Conservation (phyloP, 92 coral and sea anemone species). For the Epizoanthus scotinus region DNA sequence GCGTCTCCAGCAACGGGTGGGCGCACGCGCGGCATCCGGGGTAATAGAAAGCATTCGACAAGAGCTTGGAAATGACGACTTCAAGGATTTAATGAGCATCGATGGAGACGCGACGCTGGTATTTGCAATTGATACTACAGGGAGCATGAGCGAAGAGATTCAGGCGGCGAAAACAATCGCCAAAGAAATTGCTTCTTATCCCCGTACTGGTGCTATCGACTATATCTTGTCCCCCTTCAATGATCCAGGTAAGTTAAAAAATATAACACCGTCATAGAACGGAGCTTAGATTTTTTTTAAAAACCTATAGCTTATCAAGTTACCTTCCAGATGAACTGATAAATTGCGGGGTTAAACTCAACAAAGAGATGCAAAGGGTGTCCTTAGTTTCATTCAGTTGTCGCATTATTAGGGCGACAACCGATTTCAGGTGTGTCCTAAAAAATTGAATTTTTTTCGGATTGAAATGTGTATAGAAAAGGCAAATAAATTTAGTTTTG, state of each 20-base stretch:
- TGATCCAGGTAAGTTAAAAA: conserved; percentile 38
- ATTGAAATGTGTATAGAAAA: too few relatives aligned
- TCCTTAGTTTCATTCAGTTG: too few relatives aligned
- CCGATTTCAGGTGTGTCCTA: too few relatives aligned
- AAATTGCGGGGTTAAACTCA: too few relatives aligned
- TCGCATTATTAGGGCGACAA: too few relatives aligned
- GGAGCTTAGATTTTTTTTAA: too few relatives aligned
- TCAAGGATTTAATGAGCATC: conserved; percentile 28
- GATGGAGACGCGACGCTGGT: conserved; percentile 47
- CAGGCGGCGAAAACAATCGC: conserved; percentile 37
- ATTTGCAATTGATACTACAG: conserved; percentile 42
- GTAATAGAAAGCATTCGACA: conserved; percentile 4
- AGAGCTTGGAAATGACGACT: conserved; percentile 21
- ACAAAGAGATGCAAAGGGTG: too few relatives aligned
- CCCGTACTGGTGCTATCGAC: conserved; percentile 30
- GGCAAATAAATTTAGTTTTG: too few relatives aligned
- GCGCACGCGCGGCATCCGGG: background rate
- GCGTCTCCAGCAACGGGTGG: conserved; percentile 9
- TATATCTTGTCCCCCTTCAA: conserved; percentile 48
- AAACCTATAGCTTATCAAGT: too few relatives aligned
- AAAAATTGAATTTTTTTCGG: too few relatives aligned
- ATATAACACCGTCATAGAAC: too few relatives aligned
- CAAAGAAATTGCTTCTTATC: conserved; percentile 12
- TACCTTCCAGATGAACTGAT: too few relatives aligned
- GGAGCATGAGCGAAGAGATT: conserved; percentile 39